phyloP scores from a whole-genome alignment of 2,113 vertebrate genomes.

The Arenaria interpres region DNA sequence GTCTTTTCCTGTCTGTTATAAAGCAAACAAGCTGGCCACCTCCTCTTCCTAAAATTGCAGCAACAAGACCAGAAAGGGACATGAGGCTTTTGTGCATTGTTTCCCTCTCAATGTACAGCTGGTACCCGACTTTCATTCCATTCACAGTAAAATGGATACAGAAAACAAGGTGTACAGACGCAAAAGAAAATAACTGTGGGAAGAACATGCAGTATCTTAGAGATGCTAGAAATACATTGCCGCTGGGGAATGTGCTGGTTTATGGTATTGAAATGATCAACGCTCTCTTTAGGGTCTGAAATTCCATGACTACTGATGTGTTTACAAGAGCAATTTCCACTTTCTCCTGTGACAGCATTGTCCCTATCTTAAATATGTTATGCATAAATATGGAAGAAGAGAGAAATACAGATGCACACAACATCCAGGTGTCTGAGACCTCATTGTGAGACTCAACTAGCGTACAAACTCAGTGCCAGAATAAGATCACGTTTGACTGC shows the following conservation, averaged over 20 bases:
- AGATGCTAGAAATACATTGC: not conserved
- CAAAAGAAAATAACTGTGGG: not conserved
- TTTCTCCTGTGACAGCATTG: not conserved
- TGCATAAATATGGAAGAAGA: not conserved
- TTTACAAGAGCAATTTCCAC: not conserved
- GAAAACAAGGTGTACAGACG: not conserved
- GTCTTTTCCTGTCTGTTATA: not conserved
- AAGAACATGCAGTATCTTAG: not conserved
- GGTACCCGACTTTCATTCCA: not conserved
- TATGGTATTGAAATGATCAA: not conserved
- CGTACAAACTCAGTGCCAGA: not conserved
- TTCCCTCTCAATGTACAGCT: not conserved
- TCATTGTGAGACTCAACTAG: not conserved
- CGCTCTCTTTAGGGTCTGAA: not conserved
- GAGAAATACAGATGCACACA: not conserved
- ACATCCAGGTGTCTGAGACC: not conserved
- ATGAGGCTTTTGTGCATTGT: not conserved
- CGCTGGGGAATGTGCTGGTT: not conserved
- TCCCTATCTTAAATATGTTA: not conserved
- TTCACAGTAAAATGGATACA: not conserved
- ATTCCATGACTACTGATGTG: constrained; percentile 9
- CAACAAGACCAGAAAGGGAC: not conserved
- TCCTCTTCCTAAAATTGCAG: not conserved
- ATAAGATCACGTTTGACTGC: not conserved
- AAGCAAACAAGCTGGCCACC: not conserved